Conservation (phyloP, 2,113 vertebrate species). For the Oenanthe oenanthe region DNA sequence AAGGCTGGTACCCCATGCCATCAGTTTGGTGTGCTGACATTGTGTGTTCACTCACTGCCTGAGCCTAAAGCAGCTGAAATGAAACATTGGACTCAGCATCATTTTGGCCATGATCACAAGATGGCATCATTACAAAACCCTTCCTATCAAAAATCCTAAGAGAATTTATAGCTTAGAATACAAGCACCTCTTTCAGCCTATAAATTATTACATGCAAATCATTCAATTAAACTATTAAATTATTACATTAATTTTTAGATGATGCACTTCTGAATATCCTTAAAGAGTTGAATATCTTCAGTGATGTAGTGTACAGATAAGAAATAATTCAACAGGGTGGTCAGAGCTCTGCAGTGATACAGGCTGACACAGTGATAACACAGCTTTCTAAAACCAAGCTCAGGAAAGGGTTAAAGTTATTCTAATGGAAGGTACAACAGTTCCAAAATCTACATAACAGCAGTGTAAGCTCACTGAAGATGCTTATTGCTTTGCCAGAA, state of each 20-base stretch:
- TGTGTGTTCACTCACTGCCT: not conserved
- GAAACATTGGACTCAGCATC: not conserved
- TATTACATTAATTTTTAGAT: not conserved
- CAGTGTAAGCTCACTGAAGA: not conserved
- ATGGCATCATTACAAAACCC: not conserved
- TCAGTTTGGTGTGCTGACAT: not conserved
- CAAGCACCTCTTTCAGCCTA: not conserved
- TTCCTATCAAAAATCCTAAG: not conserved
- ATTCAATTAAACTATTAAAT: not conserved
- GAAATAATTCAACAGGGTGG: not conserved
- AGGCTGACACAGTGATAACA: not conserved
- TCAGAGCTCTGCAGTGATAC: not conserved
- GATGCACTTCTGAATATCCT: not conserved
- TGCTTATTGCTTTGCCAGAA: not conserved
- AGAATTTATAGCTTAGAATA: not conserved
- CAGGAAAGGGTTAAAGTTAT: not conserved
- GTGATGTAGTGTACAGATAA: not conserved
- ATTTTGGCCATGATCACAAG: constrained; percentile 2
- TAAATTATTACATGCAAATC: not conserved
- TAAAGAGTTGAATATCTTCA: not conserved
- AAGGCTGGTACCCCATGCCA: fast-evolving
- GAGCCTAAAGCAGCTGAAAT: not conserved
- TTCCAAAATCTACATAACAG: not conserved
- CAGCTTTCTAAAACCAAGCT: not conserved
- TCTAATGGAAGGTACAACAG: not conserved